These are phyloP conservation scores for Sciurus vulgaris DNA, from an alignment of 2,797 vertebrate genomes.

Conservation along the genomic window DNA sequence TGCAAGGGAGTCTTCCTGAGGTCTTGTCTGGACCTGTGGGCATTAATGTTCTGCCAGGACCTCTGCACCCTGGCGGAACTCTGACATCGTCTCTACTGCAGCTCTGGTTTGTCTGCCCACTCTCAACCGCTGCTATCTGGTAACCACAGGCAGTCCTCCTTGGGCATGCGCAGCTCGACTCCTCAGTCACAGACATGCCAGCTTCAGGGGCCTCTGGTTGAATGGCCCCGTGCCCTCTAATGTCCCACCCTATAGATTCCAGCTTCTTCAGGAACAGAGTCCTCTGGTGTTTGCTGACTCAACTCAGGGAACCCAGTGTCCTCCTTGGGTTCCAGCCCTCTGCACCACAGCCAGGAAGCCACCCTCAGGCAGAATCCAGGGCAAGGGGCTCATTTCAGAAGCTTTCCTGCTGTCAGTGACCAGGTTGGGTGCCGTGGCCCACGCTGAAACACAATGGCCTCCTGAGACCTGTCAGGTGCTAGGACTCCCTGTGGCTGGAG, in stretches of 20 bases:
- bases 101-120: not conserved
- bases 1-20: not conserved
- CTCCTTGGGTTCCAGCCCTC: not conserved
- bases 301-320: not conserved
- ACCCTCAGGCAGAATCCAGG: not conserved
- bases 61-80: not conserved
- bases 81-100: not conserved
- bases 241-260: not conserved
- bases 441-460: not conserved
- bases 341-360: not conserved
- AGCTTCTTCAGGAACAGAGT: not conserved
- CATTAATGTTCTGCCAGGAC: no score
- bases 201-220: not conserved
- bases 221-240: not conserved
- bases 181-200: not conserved
- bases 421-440: no score
- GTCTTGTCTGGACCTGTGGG: not conserved
- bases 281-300: not conserved
- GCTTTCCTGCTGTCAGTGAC: not conserved
- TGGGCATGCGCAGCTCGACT: not conserved
- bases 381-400: not conserved
- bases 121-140: not conserved
- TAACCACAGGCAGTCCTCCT: not conserved
- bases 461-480: not conserved
- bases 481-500: not conserved